A percentile compares a stretch with the other conserved stretches of the same genome.
These are phyloP conservation scores for Parnassius glacialis DNA, from an alignment of 2,888 invertebrate species.

Conservation along the genomic window DNA sequence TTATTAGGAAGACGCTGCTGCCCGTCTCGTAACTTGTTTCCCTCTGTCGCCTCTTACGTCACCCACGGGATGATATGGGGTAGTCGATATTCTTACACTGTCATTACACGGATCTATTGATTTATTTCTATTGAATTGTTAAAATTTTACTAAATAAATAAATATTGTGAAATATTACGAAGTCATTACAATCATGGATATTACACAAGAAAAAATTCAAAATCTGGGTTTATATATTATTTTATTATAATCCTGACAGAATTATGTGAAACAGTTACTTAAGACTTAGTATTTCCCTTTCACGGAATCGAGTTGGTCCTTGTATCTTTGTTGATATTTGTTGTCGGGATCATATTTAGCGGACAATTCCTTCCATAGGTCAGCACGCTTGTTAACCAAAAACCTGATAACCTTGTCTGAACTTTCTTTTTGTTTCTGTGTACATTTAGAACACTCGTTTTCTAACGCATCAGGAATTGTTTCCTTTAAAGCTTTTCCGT, in stretches of 20 bases:
- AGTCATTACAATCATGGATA: too few species aligned
- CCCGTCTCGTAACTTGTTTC: too few species aligned
- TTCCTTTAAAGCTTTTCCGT: constrained; percentile 81
- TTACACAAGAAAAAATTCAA: too few species aligned
- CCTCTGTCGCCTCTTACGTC: too few species aligned
- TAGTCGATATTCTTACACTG: too few species aligned
- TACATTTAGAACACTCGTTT: constrained; percentile 86
- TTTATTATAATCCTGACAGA: not conserved
- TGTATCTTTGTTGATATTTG: constrained; percentile 84
- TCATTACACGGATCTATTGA: too few species aligned
- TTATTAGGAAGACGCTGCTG: too few species aligned
- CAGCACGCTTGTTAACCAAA: constrained; percentile 85
- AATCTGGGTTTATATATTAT: not conserved
- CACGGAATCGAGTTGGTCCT: constrained; percentile 61
- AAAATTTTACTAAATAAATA: too few species aligned
- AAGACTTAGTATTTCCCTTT: constrained; percentile 39
- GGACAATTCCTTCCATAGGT: constrained; percentile 84
- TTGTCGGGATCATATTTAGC: constrained; percentile 86
- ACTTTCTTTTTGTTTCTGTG: constrained; percentile 74
- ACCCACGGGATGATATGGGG: too few species aligned
- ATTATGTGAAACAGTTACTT: not conserved
- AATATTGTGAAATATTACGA: too few species aligned
- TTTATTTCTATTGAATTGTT: too few species aligned
- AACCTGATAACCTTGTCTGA: constrained; percentile 85
- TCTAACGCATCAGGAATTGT: constrained; percentile 86